These are phyloP conservation scores for Bimastos eiseni DNA, from an alignment of 2,888 invertebrate genomes.

Conservation along the genomic window DNA sequence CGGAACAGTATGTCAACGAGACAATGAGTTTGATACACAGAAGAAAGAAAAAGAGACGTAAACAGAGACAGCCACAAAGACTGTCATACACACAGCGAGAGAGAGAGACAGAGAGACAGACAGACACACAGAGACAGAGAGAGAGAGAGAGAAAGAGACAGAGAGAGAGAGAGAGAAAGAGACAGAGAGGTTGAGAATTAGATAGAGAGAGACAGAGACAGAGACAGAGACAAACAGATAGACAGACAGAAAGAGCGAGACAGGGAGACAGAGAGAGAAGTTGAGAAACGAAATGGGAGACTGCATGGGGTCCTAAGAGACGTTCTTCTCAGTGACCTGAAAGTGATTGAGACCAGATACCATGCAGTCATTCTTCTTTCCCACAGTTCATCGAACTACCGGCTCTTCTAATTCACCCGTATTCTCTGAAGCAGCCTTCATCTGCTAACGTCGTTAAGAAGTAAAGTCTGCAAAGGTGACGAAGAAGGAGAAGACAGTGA, in stretches of 20 bases:
- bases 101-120: too few species aligned
- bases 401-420: neutral
- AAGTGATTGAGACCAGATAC: neutral
- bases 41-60: neutral
- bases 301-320: neutral
- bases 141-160: too few species aligned
- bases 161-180: neutral
- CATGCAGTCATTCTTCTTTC: neutral
- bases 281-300: neutral
- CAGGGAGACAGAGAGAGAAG: neutral
- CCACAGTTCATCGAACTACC: neutral
- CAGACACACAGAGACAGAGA: too few species aligned
- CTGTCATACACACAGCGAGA: too few species aligned
- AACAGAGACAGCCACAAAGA: too few species aligned
- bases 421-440: neutral
- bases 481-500: too few species aligned
- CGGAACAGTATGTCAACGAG: neutral
- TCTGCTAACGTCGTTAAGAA: neutral
- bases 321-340: neutral
- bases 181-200: neutral
- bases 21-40: neutral
- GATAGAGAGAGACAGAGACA: neutral
- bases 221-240: too few species aligned
- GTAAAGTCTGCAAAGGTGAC: neutral
- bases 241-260: too few species aligned